These are phyloP conservation scores for Drosophila triauraria DNA, from an alignment of 1,140 invertebrate genomes.

Conservation along the genomic window DNA sequence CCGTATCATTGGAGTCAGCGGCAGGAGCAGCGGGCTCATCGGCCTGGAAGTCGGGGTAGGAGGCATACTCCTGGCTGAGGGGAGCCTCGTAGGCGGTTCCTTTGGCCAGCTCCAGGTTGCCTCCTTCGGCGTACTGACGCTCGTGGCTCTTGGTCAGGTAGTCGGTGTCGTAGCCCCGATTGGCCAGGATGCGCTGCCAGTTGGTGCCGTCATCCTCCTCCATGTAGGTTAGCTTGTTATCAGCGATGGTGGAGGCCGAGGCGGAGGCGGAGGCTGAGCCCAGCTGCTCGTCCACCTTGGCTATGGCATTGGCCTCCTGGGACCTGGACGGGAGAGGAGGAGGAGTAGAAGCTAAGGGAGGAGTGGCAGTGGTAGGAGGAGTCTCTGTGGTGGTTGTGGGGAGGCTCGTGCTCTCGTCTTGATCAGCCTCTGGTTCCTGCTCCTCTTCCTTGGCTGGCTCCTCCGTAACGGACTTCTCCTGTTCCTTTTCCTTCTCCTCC, in stretches of 20 bases:
- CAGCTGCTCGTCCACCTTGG: background rate
- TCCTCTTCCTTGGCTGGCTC: constrained; percentile 15
- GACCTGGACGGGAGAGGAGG: background rate
- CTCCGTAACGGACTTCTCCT: background rate
- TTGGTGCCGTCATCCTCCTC: constrained; percentile 9
- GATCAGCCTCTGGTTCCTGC: constrained; percentile 1
- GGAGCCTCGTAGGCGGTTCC: constrained; percentile 8
- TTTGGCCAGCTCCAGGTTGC: constrained; percentile 37
- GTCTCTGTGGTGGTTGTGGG: constrained; percentile 17
- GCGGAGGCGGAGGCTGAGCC: constrained; percentile 3
- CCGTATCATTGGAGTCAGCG: constrained; percentile 2
- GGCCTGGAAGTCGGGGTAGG: constrained; percentile 35
- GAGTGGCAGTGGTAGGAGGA: background rate
- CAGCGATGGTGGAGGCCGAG: background rate
- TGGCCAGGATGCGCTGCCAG: constrained; percentile 64
- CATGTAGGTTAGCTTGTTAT: constrained; percentile 8
- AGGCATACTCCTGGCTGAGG: constrained; percentile 30
- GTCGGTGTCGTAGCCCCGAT: constrained; percentile 68
- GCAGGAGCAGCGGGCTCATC: constrained; percentile 13
- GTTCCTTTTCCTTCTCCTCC: background rate
- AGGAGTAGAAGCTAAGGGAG: background rate
- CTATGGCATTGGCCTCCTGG: constrained; percentile 9
- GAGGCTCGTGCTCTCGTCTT: background rate
- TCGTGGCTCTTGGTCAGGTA: constrained; percentile 49
- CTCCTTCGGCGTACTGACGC: constrained; percentile 38